These are phyloP conservation scores for Gymnoscelis rufifasciata DNA, from an alignment of 2,888 invertebrate genomes.

Conservation along the genomic window DNA sequence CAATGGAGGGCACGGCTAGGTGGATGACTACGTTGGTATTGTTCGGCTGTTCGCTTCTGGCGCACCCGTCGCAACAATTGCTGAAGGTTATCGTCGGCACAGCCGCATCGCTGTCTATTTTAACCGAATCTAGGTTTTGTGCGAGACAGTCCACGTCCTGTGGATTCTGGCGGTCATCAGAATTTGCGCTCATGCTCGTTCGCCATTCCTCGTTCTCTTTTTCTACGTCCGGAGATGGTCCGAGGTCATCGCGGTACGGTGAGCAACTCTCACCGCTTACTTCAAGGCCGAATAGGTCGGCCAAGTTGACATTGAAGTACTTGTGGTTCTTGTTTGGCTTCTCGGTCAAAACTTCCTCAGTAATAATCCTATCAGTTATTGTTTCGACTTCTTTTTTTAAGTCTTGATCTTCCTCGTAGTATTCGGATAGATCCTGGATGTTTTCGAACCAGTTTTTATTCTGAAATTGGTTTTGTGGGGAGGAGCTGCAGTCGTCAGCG, in stretches of 20 bases:
- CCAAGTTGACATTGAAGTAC: slow-evolving; percentile 68
- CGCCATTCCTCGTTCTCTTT: slow-evolving; percentile 71
- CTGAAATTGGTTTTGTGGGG: slow-evolving; percentile 47
- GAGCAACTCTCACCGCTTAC: slow-evolving; percentile 61
- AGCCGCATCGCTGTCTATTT: slow-evolving; percentile 61
- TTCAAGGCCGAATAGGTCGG: slow-evolving; percentile 59
- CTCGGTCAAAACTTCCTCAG: slow-evolving; percentile 45
- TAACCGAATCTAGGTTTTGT: slow-evolving; percentile 55
- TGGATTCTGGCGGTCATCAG: slow-evolving; percentile 50
- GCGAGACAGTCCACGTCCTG: slow-evolving; percentile 53
- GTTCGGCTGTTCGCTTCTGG: slow-evolving; percentile 48
- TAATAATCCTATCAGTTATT: slow-evolving; percentile 56
- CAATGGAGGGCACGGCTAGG: slow-evolving; percentile 68
- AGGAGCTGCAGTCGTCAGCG: slow-evolving; percentile 31
- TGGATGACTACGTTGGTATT: slow-evolving; percentile 60
- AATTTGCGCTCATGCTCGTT: slow-evolving; percentile 66
- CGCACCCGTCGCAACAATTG: slow-evolving; percentile 65
- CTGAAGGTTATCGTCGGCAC: slow-evolving; percentile 73
- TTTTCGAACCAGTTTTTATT: slow-evolving; percentile 61
- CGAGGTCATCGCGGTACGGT: slow-evolving; percentile 49
- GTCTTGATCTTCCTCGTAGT: slow-evolving; percentile 70
- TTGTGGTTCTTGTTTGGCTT: slow-evolving; percentile 40
- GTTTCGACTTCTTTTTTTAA: slow-evolving; percentile 58
- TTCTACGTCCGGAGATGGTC: slow-evolving; percentile 51
- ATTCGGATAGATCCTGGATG: slow-evolving; percentile 67